Evolutionary conservation across 2,113 vertebrate species (phyloP), one percentile per base, ranked within the genome.

Genomic region (Platysteira castanea): DNA sequence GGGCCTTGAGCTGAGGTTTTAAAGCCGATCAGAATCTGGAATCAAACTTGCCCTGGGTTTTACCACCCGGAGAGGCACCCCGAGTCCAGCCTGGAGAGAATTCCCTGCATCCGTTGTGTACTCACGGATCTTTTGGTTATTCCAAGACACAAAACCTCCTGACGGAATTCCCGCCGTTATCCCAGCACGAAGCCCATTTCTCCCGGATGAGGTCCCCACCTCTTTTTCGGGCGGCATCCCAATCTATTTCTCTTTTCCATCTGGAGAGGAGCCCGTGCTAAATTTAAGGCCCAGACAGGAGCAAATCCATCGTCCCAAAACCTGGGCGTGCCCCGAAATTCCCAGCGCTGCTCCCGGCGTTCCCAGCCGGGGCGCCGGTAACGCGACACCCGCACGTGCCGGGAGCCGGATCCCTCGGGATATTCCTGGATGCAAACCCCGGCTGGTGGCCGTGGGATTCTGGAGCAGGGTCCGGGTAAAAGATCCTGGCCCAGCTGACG

Each of bases 401-500:
- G 53, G 19, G 65, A 17, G 54, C 75, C 61, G 6, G 77, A n/a
- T n/a, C 90, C 89, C 49, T 2, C 13, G 39, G 41, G 84, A 68
- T 93, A 44, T 69, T 76, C 50, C 74, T 9, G 88, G 85, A 12
- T 1, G 90, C 75, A 96, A 77, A 83, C 37, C 57, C 16, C 0
- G 31, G 57, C n/a, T n/a, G n/a, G 91, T 91, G 91, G 46, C 65
- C 5, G 26, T 5, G 70, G 61, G 27, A 49, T 87, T 84, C 87
- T 54, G 17, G 59, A 27, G 16, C 7, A 12, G 59, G 9, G 17
- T 76, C 79, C 10, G 26, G 13, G 89, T 30, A 60, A 95, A 76
- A 85, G 89, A 93, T 93, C 91, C 84, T 60, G 60, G 21, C 64
- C 80, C 35, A 4, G 80, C 64, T 93, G 94, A 95, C 84, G 77